A percentile compares a stretch with the other conserved stretches of the same genome.
phyloP scores from a whole-genome alignment of 1,140 invertebrate species.

The Nylanderia fulva region DNA sequence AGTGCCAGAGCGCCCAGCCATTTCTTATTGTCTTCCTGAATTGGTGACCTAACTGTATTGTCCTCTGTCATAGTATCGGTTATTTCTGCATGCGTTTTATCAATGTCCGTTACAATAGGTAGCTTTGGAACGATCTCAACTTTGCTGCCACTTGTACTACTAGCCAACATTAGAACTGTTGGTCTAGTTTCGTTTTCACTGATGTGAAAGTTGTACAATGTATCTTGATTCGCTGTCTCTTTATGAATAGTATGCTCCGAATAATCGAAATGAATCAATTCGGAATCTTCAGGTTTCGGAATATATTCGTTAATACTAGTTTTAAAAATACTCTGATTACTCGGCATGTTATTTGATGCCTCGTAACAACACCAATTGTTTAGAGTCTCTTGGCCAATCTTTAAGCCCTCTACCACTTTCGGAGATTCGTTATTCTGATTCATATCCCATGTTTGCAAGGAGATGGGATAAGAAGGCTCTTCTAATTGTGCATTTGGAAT shows the following conservation, averaged over 20 bases:
- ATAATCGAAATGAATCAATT: constrained; percentile 23
- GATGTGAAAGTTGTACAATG: constrained; percentile 23
- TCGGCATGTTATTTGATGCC: constrained; percentile 16
- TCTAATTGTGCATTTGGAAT: constrained; percentile 10
- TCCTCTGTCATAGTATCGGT: constrained; percentile 80
- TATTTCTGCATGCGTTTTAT: constrained; percentile 69
- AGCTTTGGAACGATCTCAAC: constrained; percentile 67
- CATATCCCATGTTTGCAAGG: constrained; percentile 16
- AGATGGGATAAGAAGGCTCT: constrained; percentile 21
- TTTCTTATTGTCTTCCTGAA: constrained; percentile 86
- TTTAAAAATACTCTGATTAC: constrained; percentile 30
- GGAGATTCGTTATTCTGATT: constrained; percentile 50
- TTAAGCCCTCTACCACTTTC: not conserved
- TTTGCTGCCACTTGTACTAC: constrained; percentile 79
- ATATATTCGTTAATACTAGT: not conserved
- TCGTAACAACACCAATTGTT: constrained; percentile 46
- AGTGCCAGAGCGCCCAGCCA: constrained; percentile 89
- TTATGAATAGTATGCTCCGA: not conserved
- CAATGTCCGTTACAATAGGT: not conserved
- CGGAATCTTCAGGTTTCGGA: constrained; percentile 4
- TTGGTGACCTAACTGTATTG: constrained; percentile 70
- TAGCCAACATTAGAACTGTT: constrained; percentile 87
- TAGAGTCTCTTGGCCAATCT: not conserved
- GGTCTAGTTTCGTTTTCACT: constrained; percentile 86
- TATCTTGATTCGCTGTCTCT: constrained; percentile 13